These are phyloP conservation scores for Scaptodrosophila lebanonensis DNA, from an alignment of 1,140 invertebrate genomes.

Conservation along the genomic window DNA sequence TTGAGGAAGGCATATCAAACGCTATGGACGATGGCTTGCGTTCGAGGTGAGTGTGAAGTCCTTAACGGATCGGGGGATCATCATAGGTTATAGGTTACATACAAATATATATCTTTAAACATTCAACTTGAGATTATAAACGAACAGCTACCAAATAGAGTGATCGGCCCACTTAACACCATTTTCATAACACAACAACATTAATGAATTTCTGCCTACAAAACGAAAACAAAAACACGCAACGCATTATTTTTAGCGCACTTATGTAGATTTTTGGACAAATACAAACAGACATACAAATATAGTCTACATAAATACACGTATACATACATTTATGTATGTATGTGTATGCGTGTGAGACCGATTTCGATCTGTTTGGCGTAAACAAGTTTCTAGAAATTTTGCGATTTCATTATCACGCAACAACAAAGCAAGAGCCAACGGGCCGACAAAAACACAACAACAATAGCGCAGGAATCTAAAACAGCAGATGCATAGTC, in stretches of 20 bases:
- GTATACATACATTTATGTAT: too few species aligned
- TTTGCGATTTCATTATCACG: conserved; percentile 63
- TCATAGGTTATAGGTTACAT: too few species aligned
- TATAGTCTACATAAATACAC: too few species aligned
- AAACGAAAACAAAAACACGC: too few species aligned
- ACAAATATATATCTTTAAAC: too few species aligned
- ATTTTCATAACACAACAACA: not conserved
- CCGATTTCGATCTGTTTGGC: conserved; percentile 35
- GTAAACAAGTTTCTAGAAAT: conserved; percentile 76
- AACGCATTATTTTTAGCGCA: too few species aligned
- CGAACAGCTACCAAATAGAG: too few species aligned
- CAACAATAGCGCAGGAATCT: not conserved
- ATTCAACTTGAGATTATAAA: too few species aligned
- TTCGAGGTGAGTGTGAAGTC: conserved; percentile 55
- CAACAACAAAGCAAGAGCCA: conserved; percentile 21
- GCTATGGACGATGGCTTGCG: conserved; percentile 70
- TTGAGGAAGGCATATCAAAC: conserved; percentile 80
- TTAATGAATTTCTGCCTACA: too few species aligned
- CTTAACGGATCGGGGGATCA: too few species aligned
- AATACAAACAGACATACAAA: too few species aligned
- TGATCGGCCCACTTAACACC: too few species aligned
- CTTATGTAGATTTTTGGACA: conserved; percentile 35
- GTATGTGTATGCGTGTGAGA: conserved; percentile 41
- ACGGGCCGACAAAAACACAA: conserved; percentile 20
- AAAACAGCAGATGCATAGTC: conserved; percentile 29